Conservation (phyloP, 2,113 vertebrate genomes). For the Actinemys pallida region DNA sequence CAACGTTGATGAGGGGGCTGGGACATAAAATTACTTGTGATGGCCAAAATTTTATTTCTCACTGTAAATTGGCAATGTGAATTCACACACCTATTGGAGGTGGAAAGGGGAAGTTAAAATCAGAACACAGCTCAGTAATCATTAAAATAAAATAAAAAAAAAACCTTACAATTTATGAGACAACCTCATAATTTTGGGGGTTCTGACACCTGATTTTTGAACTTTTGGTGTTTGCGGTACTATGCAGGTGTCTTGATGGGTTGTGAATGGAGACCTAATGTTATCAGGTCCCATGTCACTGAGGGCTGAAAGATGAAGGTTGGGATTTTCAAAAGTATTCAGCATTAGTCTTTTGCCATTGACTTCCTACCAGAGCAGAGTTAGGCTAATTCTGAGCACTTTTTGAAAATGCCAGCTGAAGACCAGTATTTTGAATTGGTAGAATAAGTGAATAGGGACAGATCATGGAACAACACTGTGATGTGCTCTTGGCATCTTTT, state of each 20-base stretch:
- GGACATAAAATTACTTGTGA: too few species aligned
- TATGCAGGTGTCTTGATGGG: neutral
- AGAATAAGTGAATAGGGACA: neutral
- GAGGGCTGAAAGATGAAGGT: neutral
- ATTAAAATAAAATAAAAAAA: neutral
- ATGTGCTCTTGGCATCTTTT: accelerated
- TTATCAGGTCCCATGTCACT: neutral
- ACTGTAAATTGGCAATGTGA: neutral
- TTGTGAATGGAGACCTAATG: neutral
- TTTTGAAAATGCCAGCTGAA: neutral
- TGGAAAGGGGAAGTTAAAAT: neutral
- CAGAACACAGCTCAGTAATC: neutral
- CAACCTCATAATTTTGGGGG: neutral
- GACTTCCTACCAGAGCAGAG: neutral
- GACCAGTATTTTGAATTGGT: neutral
- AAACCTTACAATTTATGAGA: neutral
- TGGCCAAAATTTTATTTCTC: neutral
- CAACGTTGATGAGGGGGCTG: too few species aligned
- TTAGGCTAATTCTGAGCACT: neutral
- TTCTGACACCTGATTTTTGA: neutral
- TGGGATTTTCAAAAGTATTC: neutral
- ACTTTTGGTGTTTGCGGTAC: neutral
- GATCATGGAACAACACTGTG: neutral
- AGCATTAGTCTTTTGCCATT: neutral
- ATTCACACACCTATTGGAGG: neutral